Percentiles rank a stretch among this genome's conserved stretches.
Evolutionary conservation across 2,797 vertebrate species (phyloP).

Genomic region (Miichthys miiuy): DNA sequence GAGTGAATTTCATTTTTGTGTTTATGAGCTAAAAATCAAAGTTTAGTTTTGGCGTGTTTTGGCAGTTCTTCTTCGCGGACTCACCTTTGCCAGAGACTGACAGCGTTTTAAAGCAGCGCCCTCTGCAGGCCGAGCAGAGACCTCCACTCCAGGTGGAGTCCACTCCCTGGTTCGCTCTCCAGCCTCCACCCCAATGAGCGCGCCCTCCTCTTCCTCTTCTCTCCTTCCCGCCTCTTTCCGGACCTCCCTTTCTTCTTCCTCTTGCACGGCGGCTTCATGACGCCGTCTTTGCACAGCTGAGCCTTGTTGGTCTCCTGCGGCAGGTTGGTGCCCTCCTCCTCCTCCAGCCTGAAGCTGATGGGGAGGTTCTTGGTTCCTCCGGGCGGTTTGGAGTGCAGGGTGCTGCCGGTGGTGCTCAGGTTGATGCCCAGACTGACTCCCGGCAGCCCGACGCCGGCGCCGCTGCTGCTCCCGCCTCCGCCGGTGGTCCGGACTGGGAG

Average conservation of each 20-base stretch:
- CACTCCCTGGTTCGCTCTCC: conserved; percentile 67
- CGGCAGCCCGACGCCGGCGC: conserved; percentile 51
- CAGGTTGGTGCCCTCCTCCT: conserved; percentile 91
- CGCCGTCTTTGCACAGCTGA: conserved; percentile 90
- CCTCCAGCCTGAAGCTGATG: conserved; percentile 84
- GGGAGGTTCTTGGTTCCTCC: conserved; percentile 93
- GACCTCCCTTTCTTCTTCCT: conserved; percentile 92
- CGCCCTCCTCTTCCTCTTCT: conserved; percentile 92
- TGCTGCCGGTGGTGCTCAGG: conserved; percentile 79
- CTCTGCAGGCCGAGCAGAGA: conserved; percentile 73
- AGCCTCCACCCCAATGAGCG: conserved; percentile 79
- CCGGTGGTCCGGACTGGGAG: conserved; percentile 78
- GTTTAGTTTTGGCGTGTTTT: no score
- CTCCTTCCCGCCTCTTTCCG: conserved; percentile 93
- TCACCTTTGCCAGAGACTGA: conserved; percentile 87
- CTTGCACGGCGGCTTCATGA: conserved; percentile 86
- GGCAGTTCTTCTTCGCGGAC: not conserved
- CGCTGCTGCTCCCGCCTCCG: conserved; percentile 49
- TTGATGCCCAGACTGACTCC: conserved; percentile 58
- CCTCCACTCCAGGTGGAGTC: conserved; percentile 78
- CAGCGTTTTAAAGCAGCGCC: conserved; percentile 82
- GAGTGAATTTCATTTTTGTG: no score
- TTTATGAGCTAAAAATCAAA: no score
- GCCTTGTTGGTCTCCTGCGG: conserved; percentile 97
- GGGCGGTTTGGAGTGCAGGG: conserved; percentile 90